phyloP scores from a whole-genome alignment of 2,113 vertebrate genomes.

The Myodes glareolus region DNA sequence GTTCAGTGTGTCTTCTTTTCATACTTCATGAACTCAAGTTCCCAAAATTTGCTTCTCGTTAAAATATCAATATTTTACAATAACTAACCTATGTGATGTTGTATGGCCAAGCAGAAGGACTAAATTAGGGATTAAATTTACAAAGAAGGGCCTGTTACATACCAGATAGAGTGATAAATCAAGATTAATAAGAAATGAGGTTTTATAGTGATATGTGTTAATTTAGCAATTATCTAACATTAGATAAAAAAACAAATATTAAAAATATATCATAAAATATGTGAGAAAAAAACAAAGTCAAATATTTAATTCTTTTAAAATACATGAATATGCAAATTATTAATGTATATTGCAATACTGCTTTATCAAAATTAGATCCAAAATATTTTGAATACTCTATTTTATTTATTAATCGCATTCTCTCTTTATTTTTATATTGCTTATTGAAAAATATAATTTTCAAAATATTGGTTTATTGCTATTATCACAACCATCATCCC shows the following conservation, averaged over 20 bases:
- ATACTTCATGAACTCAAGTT: neutral
- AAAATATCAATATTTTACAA: neutral
- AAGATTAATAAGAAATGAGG: neutral
- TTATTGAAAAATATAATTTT: neutral
- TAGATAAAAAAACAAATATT: neutral
- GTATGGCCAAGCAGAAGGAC: neutral
- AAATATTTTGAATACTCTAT: neutral
- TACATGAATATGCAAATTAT: neutral
- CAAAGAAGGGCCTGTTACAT: neutral
- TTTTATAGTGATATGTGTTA: neutral
- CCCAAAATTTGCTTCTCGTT: neutral
- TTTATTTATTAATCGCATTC: neutral
- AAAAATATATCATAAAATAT: neutral
- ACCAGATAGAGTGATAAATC: neutral
- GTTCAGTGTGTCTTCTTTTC: neutral
- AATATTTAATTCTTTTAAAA: neutral
- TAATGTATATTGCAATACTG: neutral
- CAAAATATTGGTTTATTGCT: neutral
- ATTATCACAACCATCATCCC: neutral
- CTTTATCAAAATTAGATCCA: neutral
- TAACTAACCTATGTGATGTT: neutral
- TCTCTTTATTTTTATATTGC: neutral
- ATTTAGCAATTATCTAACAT: neutral
- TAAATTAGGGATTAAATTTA: neutral
- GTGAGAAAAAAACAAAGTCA: neutral